A percentile compares a stretch with the other conserved stretches of the same genome.
Conservation (phyloP, 1,140 invertebrate species). For the Phymastichus coffea region DNA sequence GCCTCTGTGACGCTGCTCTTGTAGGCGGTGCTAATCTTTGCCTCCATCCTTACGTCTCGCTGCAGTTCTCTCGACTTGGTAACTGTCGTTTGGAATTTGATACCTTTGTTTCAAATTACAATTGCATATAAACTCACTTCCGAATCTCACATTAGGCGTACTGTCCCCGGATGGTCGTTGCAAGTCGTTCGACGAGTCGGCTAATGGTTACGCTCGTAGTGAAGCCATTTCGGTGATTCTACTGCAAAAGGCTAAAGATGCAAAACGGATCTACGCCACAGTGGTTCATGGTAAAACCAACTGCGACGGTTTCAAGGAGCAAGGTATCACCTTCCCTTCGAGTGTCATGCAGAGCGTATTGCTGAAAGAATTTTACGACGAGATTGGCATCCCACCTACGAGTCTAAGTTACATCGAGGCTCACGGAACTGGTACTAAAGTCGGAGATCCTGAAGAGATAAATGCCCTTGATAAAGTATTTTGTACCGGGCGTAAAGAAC, state of each 20-base stretch:
- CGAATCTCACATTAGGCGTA: constrained; percentile 67
- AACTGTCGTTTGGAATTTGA: constrained; percentile 1
- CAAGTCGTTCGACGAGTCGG: constrained; percentile 85
- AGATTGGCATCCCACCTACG: constrained; percentile 73
- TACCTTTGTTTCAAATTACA: not conserved
- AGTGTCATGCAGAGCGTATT: constrained; percentile 78
- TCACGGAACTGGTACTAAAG: constrained; percentile 83
- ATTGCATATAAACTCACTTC: not conserved
- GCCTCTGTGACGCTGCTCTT: constrained; percentile 82
- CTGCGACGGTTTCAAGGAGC: constrained; percentile 80
- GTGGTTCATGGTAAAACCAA: constrained; percentile 72
- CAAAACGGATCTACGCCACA: constrained; percentile 74
- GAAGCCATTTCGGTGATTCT: constrained; percentile 77
- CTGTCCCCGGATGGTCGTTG: constrained; percentile 82
- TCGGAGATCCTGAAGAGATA: constrained; percentile 87
- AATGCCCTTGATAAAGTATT: constrained; percentile 82
- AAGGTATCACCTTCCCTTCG: constrained; percentile 90
- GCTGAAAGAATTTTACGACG: constrained; percentile 82
- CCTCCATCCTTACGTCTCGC: constrained; percentile 81
- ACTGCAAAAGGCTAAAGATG: constrained; percentile 78
- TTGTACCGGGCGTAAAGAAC: constrained; percentile 65
- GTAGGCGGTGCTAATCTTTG: constrained; percentile 82
- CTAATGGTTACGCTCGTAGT: constrained; percentile 74
- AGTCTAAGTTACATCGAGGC: constrained; percentile 83
- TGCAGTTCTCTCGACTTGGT: constrained; percentile 71